Conservation (phyloP, 2,888 invertebrate species). For the Galerucella pusilla region DNA sequence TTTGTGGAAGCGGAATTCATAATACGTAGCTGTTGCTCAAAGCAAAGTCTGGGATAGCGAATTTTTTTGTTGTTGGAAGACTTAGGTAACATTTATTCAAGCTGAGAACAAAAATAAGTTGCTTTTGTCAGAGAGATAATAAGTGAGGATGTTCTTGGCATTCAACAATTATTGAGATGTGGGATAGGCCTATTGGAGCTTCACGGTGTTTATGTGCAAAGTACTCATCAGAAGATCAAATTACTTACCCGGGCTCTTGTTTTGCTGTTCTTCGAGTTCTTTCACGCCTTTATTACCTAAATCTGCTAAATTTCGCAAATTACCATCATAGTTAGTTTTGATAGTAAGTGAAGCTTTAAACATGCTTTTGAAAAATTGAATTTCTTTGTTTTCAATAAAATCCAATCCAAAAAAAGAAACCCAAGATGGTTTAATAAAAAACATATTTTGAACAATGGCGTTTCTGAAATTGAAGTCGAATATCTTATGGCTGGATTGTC, state of each 20-base stretch:
- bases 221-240: neutral
- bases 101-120: no score
- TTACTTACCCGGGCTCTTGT: conserved; percentile 25
- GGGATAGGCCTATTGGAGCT: no score
- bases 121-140: no score
- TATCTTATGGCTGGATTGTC: conserved; percentile 56
- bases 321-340: conserved; percentile 46
- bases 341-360: conserved; percentile 54
- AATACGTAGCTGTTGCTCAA: no score
- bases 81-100: no score
- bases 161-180: no score
- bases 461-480: conserved; percentile 55
- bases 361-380: conserved; percentile 53
- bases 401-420: conserved; percentile 50
- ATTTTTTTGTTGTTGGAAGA: no score
- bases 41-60: no score
- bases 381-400: conserved; percentile 51
- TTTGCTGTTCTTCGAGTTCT: neutral
- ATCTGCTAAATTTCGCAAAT: conserved; percentile 70
- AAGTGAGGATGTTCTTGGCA: no score
- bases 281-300: conserved; percentile 52
- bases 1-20: no score
- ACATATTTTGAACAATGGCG: conserved; percentile 51
- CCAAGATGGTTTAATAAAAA: conserved; percentile 51
- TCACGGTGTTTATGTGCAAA: neutral